phyloP scores from a whole-genome alignment of 2,888 invertebrate genomes.

The Monoplex corrugatus region DNA sequence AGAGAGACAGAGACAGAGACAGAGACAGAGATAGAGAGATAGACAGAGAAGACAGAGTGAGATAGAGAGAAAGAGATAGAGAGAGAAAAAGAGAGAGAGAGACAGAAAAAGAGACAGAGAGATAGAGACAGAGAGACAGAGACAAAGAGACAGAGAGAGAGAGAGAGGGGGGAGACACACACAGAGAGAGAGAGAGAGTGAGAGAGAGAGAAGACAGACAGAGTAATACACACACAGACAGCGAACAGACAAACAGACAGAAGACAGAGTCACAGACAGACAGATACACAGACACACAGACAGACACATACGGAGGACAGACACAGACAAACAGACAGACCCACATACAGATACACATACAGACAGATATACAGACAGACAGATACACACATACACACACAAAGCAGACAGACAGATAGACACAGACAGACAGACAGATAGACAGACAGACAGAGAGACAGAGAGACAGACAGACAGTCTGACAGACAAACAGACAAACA shows the following conservation, averaged over 20 bases:
- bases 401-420: background rate
- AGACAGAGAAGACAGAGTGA: background rate
- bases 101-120: background rate
- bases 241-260: background rate
- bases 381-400: too few relatives aligned
- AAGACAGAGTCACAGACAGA: background rate
- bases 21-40: too few relatives aligned
- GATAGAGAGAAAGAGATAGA: background rate
- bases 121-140: background rate
- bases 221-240: background rate
- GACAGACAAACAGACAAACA: background rate
- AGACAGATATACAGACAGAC: too few relatives aligned
- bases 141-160: background rate
- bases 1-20: too few relatives aligned
- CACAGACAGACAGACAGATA: slow-evolving; percentile 15
- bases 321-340: too few relatives aligned
- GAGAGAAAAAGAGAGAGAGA: background rate
- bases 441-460: slow-evolving; percentile 19
- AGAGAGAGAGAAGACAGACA: slow-evolving; percentile 17
- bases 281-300: background rate
- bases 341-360: too few relatives aligned
- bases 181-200: background rate
- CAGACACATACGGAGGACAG: too few relatives aligned
- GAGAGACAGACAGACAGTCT: background rate
- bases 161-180: background rate